These are phyloP conservation scores for Entomyzon cyanotis DNA, from an alignment of 2,113 vertebrate species.

Conservation along the genomic window DNA sequence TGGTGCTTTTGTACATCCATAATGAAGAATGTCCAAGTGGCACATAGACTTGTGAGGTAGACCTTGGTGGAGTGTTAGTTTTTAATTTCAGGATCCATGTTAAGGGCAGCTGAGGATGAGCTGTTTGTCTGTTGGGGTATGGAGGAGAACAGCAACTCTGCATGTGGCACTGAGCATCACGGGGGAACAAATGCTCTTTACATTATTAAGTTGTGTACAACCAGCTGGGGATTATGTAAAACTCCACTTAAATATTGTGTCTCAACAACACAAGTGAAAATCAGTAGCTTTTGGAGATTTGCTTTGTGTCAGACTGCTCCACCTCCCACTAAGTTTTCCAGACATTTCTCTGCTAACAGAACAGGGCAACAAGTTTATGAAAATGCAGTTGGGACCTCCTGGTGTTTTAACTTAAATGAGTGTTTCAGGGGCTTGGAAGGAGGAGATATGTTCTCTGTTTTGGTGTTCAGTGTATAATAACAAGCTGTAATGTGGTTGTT, in stretches of 20 bases:
- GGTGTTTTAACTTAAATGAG: neutral
- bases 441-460: neutral
- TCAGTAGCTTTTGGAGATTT: neutral
- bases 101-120: neutral
- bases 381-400: neutral
- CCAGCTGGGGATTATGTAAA: neutral
- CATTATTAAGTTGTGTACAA: neutral
- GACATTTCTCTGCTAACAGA: neutral
- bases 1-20: neutral
- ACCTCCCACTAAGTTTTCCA: neutral
- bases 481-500: neutral
- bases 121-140: neutral
- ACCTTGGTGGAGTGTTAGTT: neutral
- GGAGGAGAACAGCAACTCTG: neutral
- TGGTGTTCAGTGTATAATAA: neutral
- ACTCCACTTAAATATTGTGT: neutral
- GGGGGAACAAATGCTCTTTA: neutral
- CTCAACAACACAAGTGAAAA: neutral
- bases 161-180: neutral
- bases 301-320: neutral
- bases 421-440: neutral
- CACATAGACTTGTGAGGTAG: neutral
- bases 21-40: neutral
- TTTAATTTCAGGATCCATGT: neutral
- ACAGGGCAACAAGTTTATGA: neutral